Evolutionary conservation across 2,888 invertebrate genomes (phyloP), one percentile per base, ranked within the genome.

Genomic region (Melitaea athalia): DNA sequence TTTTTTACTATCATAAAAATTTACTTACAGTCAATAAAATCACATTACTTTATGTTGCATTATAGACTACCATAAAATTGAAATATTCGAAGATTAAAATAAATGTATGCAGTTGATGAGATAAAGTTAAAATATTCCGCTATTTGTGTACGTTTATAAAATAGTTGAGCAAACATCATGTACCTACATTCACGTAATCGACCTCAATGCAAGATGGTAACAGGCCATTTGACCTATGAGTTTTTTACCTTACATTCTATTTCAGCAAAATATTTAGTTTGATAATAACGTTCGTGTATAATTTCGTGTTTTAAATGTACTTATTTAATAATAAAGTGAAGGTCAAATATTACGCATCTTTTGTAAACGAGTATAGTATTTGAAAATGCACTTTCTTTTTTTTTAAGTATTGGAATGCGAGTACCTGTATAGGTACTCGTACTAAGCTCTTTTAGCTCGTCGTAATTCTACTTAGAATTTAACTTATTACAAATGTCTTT

Each of bases 141-240:
- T 69, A 71, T 74, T 73, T 11, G 10, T 69, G 38, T 38, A 68
- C 3, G 24, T 24, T 24, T 59, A 59, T 15, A 53, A 57, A 59
- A 64, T 60, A 66, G 75, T 76, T 74, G 68, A 71, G 73, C 70
- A 76, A 77, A 75, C 68, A 74, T 70, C 68, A 71, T 72, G 72
- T 60, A 68, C 59, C 67, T 72, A 68, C 60, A 72, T 71, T 72
- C 72, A 72, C 72, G 76, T 76, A 77, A 76, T 70, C 73, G 76
- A 75, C 77, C 79, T 76, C 76, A 73, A 76, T 77, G 55, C 67
- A 65, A 69, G 70, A 75, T 69, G 63, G 72, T 63, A 72, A 68
- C 65, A 47, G 66, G 45, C 67, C 62, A 24, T 62, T 72, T 73
- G 74, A 76, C 75, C 75, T 68, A 71, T 68, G 70, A 63, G 55